Percentiles rank a stretch among this genome's conserved stretches.
Conservation (phyloP, 2,797 vertebrate genomes). For the Brachyalestes nurse region DNA sequence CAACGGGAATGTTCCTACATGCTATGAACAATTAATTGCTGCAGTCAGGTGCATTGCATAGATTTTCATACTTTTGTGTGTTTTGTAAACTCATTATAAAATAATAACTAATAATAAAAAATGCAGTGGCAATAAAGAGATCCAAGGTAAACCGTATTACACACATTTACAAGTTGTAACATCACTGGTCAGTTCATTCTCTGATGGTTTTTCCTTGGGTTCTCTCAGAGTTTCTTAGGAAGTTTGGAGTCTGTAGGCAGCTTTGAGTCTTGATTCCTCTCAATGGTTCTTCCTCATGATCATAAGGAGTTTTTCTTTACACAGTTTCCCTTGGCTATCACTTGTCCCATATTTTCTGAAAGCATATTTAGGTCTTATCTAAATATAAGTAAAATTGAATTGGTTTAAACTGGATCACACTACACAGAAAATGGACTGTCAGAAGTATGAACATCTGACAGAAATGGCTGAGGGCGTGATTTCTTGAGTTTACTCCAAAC, state of each 20-base stretch:
- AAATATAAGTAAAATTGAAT: not conserved
- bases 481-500: constrained; percentile 1
- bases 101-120: too few species aligned
- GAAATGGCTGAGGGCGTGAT: not conserved
- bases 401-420: not conserved
- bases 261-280: not conserved
- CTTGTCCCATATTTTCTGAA: not conserved
- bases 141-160: too few species aligned
- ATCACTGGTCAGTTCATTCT: not conserved
- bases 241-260: too few species aligned
- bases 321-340: too few species aligned
- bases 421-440: not conserved
- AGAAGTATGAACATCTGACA: not conserved
- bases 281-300: not conserved
- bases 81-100: not conserved
- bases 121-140: too few species aligned
- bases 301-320: not conserved
- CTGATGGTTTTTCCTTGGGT: not conserved
- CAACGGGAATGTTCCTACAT: too few species aligned
- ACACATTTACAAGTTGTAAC: too few species aligned
- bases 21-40: too few species aligned
- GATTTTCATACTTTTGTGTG: not conserved
- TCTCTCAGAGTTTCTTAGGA: not conserved
- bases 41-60: not conserved
- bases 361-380: not conserved